Base-by-base conservation (phyloP, 2,797 vertebrate species). In the Amphiprion clarkii region DNA sequence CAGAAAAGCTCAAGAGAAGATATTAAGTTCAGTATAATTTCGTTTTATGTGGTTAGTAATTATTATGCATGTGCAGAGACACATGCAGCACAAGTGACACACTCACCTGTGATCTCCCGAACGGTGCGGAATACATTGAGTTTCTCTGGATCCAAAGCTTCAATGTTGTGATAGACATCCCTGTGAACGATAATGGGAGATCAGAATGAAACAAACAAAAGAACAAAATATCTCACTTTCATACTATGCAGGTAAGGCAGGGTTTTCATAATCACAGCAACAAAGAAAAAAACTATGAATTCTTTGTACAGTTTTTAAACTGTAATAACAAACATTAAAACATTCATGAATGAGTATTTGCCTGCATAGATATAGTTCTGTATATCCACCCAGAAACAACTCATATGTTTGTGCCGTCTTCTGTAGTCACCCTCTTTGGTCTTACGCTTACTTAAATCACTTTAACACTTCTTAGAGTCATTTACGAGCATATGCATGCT, bases 121-220 rank as follows among this genome's bases (percentile, higher is more conserved):
- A 99, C 98, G 0, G 97, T 99, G 79, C 95, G 96, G 79, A 99
- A 99, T 16, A 99, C 95, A 29, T 95, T 98, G 63, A 99, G 94
- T 85, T 99, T 99, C 86, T 99, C 97, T 9, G 98, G 98, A 78
- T 99, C 97, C 92, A 99, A 89, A 6, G 98, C 97, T 61, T 96
- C 96, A 0, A 99, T 98, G 44, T 96, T 96, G 91, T 99, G 98
- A 88, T 99, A 99, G 0, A 96, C 96, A 62, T 99, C 98, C 70
- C 98, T 99, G 88, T 63, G 57, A 85, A 79, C 67, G 36, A 73
- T 39, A 60, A 78, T 6, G 17, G 16, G 21, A 48, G 19, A 67
- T 63, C 49, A 74, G 36, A 70, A 65, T 40, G 25, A 55, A 5
- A 60, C 6, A 69, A 54, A 44, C 23, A 71, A 29, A 72, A 52